A percentile compares a stretch with the other conserved stretches of the same genome.
These are phyloP conservation scores for Cromileptes altivelis DNA, from an alignment of 2,113 vertebrate species.

Conservation along the genomic window DNA sequence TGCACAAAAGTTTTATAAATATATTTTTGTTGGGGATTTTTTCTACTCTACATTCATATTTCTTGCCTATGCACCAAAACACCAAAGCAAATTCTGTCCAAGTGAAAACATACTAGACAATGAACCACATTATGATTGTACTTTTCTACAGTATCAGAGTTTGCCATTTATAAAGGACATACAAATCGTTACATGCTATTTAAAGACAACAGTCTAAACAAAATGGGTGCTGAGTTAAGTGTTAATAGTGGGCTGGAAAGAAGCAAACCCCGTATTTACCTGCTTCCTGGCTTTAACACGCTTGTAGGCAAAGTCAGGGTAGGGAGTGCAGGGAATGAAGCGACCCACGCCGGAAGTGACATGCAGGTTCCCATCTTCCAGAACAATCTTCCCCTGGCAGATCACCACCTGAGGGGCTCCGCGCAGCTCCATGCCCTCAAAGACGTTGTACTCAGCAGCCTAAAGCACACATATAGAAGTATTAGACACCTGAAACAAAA, in stretches of 20 bases:
- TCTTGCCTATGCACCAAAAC: no score
- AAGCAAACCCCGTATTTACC: conserved; percentile 78
- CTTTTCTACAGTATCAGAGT: no score
- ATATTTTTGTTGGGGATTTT: no score
- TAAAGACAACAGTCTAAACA: not conserved
- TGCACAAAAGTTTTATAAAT: no score
- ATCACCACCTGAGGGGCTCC: conserved; percentile 93
- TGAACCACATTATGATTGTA: no score
- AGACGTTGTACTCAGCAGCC: conserved; percentile 97
- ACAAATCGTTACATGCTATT: not conserved
- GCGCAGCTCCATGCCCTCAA: conserved; percentile 96
- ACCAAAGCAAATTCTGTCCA: no score
- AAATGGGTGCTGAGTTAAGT: not conserved
- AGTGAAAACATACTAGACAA: no score
- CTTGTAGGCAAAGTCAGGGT: conserved; percentile 96
- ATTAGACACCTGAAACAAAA: not conserved
- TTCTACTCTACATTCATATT: no score
- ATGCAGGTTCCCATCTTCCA: conserved; percentile 95
- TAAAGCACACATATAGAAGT: conserved; percentile 60
- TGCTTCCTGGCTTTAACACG: conserved; percentile 97
- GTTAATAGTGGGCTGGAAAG: not conserved
- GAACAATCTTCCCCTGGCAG: conserved; percentile 96
- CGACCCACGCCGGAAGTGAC: conserved; percentile 91
- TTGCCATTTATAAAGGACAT: not conserved
- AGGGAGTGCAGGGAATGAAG: conserved; percentile 93